Conservation (phyloP, 2,113 vertebrate genomes). For the Pan troglodytes region DNA sequence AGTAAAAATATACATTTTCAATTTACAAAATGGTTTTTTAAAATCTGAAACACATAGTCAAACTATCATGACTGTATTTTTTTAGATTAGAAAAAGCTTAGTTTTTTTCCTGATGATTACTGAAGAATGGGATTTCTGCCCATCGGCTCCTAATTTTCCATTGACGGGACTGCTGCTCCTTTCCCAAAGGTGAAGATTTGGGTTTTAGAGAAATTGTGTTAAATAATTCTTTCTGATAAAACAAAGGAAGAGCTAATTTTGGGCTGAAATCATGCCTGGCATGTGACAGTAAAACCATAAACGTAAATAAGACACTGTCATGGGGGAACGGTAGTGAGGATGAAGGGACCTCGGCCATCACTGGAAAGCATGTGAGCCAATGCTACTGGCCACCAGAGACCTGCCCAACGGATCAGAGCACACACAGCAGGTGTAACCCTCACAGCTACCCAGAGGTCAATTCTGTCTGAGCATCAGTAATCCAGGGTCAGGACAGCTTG, state of each 20-base stretch:
- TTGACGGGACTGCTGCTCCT: not conserved
- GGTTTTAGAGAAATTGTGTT: not conserved
- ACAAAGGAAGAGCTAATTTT: not conserved
- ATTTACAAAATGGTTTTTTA: not conserved
- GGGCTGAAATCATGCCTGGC: not conserved
- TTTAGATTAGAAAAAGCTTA: not conserved
- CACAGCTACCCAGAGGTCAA: not conserved
- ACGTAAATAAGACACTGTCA: too few species aligned
- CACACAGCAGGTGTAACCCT: not conserved
- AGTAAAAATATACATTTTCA: not conserved
- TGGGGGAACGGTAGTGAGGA: not conserved
- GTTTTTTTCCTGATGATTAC: not conserved
- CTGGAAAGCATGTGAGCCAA: fast-evolving
- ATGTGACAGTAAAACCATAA: not conserved
- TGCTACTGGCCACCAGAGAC: fast-evolving
- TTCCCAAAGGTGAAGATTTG: not conserved
- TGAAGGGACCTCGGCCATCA: not conserved
- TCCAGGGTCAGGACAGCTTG: not conserved
- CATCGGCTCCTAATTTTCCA: not conserved
- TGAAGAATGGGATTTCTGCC: not conserved
- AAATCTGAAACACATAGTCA: not conserved
- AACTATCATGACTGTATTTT: not conserved
- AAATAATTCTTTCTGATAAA: not conserved
- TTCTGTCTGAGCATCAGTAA: not conserved
- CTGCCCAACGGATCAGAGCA: not conserved